Base-by-base conservation (phyloP, 2,888 invertebrate species). In the Pachydiplax longipennis region DNA sequence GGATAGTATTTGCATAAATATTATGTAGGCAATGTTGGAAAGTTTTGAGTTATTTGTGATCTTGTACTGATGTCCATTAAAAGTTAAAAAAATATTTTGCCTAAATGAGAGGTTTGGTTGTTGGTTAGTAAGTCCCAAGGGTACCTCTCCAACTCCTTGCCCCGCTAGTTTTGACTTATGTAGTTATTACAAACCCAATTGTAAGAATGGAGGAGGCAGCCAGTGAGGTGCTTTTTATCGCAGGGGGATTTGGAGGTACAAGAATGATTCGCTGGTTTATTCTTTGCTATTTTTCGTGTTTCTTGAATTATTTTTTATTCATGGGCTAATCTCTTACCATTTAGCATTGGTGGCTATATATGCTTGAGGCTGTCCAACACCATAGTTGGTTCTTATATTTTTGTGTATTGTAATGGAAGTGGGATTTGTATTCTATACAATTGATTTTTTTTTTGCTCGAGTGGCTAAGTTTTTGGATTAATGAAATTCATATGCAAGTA, bases 1-100 rank as follows among this genome's bases (percentile, higher is more conserved):
- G 87, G 87, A 87, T 87, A 87, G 87, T 87, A 87, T 87, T 87
- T 87, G 87, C 87, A 87, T 87, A 87, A 87, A 87, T 87, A 87
- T 87, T 87, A 87, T 87, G 87, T 87, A 87, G 87, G 87, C 87
- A 87, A 87, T 87, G 87, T 87, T 87, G 87, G 87, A 87, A 87
- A 87, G 87, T 87, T 87, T 87, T 87, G 87, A 87, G 87, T 87
- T 73, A 31, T 13, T 73, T 87, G 87, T 87, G 87, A 87, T 87
- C 87, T 87, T 87, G 87, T 87, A 87, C 87, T 87, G 87, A 87
- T 87, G 87, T 87, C 87, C 87, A 87, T 87, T 58, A 87, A 87
- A 87, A 87, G 87, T 87, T 58, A 87, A 87, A 87, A n/a, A 87
- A 87, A 87, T 87, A 87, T 87, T 87, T 87, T 87, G 87, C 87